Evolutionary conservation across 2,888 invertebrate genomes (phyloP), one percentile per base, ranked within the genome.

Genomic region (Tyria jacobaeae): DNA sequence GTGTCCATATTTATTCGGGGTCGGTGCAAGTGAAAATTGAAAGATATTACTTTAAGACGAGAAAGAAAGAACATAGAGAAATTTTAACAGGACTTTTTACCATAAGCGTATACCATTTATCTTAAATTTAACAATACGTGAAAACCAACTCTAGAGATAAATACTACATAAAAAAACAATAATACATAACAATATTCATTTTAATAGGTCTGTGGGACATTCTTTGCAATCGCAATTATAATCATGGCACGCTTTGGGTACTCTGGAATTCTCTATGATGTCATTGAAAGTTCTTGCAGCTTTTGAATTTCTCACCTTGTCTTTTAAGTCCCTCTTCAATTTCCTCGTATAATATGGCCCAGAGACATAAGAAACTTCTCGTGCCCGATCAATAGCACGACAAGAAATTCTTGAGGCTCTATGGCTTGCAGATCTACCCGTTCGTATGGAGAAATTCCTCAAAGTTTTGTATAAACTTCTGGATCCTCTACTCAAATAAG

Each of bases 341-440:
- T 55, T 55, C 31, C 55, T 55, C 3, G 55, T 17, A 17, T 55
- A 55, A 17, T 55, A 55, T 4, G 55, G 55, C 7, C 21, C 55
- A 2, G 39, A 27, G 0, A 44, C 55, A 55, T 17, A 55, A 14
- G 55, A 55, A 1, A 12, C 27, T 55, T 55, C 55, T 17, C 31
- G 44, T 31, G 55, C 55, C 14, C 44, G 55, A 17, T 2, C 44
- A 10, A 41, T 21, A 1, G 55, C 21, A 55, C 21, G 31, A 31
- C 10, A 31, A 34, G 44, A 34, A 15, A 44, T 9, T 21, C 6
- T 17, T 15, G 54, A 54, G 1, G 31, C 17, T 31, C 17, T 44
- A 7, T 14, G 9, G 6, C 41, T n/a, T 0, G 34, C 14, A 27
- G 44, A 15, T 31, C 31, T 44, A 21, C 55, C 44, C 2, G 55